Conservation (phyloP, 1,140 invertebrate genomes). For the Scylla paramamosain region DNA sequence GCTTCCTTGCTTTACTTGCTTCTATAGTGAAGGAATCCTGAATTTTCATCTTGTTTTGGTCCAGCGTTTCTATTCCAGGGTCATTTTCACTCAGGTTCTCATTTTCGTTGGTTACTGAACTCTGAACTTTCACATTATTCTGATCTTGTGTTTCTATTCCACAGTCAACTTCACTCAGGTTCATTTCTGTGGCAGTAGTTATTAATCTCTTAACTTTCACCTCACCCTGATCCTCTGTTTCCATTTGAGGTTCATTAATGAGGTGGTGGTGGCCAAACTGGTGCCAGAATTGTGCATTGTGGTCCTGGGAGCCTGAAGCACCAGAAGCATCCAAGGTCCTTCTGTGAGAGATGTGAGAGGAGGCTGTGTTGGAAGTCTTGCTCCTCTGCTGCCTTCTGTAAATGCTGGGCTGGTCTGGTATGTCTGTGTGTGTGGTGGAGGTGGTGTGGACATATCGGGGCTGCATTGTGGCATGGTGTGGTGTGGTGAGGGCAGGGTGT, state of each 20-base stretch:
- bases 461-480: neutral
- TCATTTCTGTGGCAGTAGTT: too few species aligned
- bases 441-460: neutral
- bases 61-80: neutral
- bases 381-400: neutral
- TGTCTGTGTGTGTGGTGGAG: neutral
- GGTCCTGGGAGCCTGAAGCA: neutral
- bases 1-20: neutral
- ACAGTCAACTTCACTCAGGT: too few species aligned
- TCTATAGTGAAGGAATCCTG: neutral
- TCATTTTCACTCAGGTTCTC: neutral
- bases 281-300: neutral
- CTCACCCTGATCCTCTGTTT: too few species aligned
- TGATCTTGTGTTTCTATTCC: too few species aligned
- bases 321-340: neutral
- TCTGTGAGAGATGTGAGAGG: neutral
- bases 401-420: neutral
- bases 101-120: too few species aligned
- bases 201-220: too few species aligned
- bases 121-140: too few species aligned
- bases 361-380: neutral
- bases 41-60: neutral
- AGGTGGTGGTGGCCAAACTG: slow-evolving; percentile 48
- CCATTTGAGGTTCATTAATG: neutral
- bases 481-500: too few species aligned